Evolutionary conservation across 1,140 invertebrate genomes (phyloP), one percentile per base, ranked within the genome.

Genomic region (Macrostomum lignano): DNA sequence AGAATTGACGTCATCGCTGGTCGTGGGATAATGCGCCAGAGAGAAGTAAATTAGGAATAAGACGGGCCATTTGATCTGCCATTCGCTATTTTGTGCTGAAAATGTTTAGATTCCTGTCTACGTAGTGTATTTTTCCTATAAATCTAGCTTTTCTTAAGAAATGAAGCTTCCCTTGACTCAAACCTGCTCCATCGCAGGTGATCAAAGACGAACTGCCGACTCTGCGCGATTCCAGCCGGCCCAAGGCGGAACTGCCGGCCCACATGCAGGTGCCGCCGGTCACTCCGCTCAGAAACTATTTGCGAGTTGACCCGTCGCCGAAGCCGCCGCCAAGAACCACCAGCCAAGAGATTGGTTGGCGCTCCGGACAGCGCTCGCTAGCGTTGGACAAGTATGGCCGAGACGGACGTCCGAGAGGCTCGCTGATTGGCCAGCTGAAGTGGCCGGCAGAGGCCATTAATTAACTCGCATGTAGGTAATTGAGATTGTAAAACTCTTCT

Each of bases 381-480:
- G 39, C 39, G 6, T 37, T 55, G 17, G 51, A 55, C 31, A 45
- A 44, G 33, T 52, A 52, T 37, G 51, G 51, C 7, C 42, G 40
- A 34, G 51, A 52, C 35, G 45, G 46, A 5, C 45, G 44, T 29
- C 44, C 45, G 10, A 50, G 48, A 42, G 51, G 51, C 11, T 44
- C 44, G 10, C 40, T 55, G 14, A 40, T 55, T 4, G 45, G 44
- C 31, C 50, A 51, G 31, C 40, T 55, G n/a, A 52, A 52, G 31
- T 55, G 51, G 51, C 51, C 51, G 28, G 29, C 33, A 11, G 51
- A 55, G 25, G 48, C 44, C 9, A 45, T 55, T 4, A 35, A 42
- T 20, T 49, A 44, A 40, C 15, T 28, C 7, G 5, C 5, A 28
- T 28, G 26, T 5, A 5, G 3, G 9, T 3, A 9, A 5, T 5